Evolutionary conservation across 2,797 vertebrate species (phyloP).

Genomic region (Coranthus polyacanthus): DNA sequence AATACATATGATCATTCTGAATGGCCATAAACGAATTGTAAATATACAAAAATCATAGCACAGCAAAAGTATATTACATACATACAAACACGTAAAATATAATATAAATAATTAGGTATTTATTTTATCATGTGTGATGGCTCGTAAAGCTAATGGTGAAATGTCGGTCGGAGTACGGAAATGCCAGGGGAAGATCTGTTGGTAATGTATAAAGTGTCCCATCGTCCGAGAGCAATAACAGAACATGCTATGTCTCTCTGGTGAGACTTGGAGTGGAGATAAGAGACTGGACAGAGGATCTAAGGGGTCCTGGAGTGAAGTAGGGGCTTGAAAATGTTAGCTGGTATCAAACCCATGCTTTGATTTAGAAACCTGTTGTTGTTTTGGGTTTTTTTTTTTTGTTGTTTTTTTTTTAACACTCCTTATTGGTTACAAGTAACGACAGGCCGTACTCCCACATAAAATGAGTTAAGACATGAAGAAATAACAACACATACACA

Average conservation of each 20-base stretch:
- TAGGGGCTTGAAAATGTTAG: background rate
- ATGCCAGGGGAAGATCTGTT: background rate
- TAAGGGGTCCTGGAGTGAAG: background rate
- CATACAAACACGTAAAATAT: background rate
- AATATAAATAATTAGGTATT: conserved; percentile 4
- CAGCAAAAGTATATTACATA: conserved; percentile 1
- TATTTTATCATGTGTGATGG: background rate
- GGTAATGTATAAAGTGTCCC: background rate
- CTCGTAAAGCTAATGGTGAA: background rate
- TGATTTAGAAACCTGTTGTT: no score
- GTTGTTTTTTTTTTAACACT: no score
- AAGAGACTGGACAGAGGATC: background rate
- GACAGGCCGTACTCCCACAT: no score
- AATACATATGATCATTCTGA: conserved; percentile 14
- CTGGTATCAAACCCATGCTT: background rate
- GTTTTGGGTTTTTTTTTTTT: no score
- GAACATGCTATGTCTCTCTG: background rate
- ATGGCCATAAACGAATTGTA: conserved; percentile 10
- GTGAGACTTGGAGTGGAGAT: background rate
- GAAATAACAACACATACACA: background rate
- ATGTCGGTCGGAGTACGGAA: background rate
- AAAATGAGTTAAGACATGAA: no score
- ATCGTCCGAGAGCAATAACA: conserved; percentile 3
- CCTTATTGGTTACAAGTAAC: no score
- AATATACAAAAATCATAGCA: conserved; percentile 9